Evolutionary conservation across 2,888 invertebrate genomes (phyloP), one percentile per base, ranked within the genome.

Genomic region (Schizaphis graminum): DNA sequence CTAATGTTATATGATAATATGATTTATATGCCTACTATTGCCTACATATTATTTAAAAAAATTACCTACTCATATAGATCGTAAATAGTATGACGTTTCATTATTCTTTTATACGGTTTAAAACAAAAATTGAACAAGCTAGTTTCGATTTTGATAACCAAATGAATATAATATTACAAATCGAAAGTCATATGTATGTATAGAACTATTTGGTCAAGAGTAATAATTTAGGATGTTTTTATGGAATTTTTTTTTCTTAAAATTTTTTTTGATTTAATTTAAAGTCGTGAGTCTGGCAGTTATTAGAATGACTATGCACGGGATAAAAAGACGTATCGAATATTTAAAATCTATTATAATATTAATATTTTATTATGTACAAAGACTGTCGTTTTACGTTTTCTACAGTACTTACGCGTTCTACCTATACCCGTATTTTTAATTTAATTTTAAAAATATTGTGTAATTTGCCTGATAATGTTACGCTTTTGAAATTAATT

Each of bases 361-460:
- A 53, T 53, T 53, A 53, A 53, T 53, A 53, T 16, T 21, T 53
- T 53, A 16, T 61, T 41, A 57, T 57, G 28, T 44, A 26, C 35
- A n/a, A 24, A 86, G 47, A 91, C 24, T 91, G 85, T 85, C 44
- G n/a, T 86, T 57, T 67, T 35, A 41, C 0, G 47, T 90, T 90
- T 61, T 90, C 61, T 24, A 90, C 21, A 47, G 16, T 13, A 35
- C 2, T 1, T 67, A 77, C 21, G 28, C 26, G 21, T 47, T 89
- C 2, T 89, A 21, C 13, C 28, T 44, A 41, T 24, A 11, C 44
- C 35, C 11, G 35, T 56, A 11, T 44, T 67, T n/a, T 57, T 85
- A 28, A 41, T 85, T 77, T 91, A 61, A 8, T 35, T 26, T 0
- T 47, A 57, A 57, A 57, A 47, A 47, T 47, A 86, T 47, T 47